Conservation (phyloP, 2,797 vertebrate species). For the Eremophila alpestris region DNA sequence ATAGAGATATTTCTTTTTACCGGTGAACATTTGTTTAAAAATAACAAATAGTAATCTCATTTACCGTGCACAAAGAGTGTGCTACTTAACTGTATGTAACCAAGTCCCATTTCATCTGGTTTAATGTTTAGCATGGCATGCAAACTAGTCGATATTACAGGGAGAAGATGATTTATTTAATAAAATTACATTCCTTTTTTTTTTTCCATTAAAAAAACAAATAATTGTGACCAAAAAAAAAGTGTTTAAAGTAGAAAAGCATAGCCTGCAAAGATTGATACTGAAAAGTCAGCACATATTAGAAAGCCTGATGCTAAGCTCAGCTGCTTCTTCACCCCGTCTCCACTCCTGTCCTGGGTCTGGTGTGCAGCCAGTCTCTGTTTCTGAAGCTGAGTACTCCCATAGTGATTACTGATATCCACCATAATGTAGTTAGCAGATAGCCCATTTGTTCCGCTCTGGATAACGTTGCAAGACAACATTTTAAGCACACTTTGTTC, state of each 20-base stretch:
- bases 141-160: not conserved
- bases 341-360: not conserved
- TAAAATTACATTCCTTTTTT: slow-evolving; percentile 18
- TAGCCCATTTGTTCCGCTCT: slow-evolving; percentile 11
- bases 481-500: not conserved
- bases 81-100: slow-evolving; percentile 40
- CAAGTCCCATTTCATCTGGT: slow-evolving; percentile 56
- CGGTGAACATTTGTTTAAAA: slow-evolving; percentile 51
- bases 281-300: slow-evolving; percentile 20
- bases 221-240: not conserved
- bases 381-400: slow-evolving; percentile 32
- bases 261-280: slow-evolving; percentile 35
- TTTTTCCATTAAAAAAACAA: not conserved
- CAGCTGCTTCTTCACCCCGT: slow-evolving; percentile 9
- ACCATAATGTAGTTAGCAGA: slow-evolving; percentile 59
- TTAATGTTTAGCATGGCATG: slow-evolving; percentile 53
- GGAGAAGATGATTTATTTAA: slow-evolving; percentile 46
- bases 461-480: slow-evolving; percentile 2
- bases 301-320: slow-evolving; percentile 48
- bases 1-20: slow-evolving; percentile 53
- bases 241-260: slow-evolving; percentile 31
- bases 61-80: slow-evolving; percentile 10
- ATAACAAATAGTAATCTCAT: slow-evolving; percentile 67
- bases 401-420: slow-evolving; percentile 25
- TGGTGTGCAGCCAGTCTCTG: slow-evolving; percentile 41